Evolutionary conservation across 2,797 vertebrate species (phyloP).

Genomic region (Cuculus canorus): DNA sequence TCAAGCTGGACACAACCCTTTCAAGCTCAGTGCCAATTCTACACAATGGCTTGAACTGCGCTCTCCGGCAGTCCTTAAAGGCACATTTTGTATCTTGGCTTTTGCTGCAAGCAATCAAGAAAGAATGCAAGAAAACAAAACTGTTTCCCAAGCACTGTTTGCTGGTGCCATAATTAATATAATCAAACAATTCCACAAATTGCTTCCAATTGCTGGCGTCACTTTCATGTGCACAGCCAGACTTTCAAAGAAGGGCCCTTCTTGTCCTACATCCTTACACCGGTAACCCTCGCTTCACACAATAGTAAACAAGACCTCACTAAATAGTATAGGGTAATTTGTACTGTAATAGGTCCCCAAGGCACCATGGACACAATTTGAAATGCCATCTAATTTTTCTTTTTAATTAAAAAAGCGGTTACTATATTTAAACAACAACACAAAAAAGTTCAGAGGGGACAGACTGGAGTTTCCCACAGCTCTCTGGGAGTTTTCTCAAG

Average conservation of each 20-base stretch:
- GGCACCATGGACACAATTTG: constrained; percentile 73
- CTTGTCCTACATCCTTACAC: constrained; percentile 60
- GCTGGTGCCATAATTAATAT: constrained; percentile 79
- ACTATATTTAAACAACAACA: constrained; percentile 66
- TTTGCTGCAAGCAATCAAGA: constrained; percentile 79
- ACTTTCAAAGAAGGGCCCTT: constrained; percentile 73
- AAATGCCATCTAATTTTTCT: constrained; percentile 72
- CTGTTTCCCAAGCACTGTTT: constrained; percentile 81
- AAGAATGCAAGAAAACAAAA: constrained; percentile 83
- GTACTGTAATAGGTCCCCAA: constrained; percentile 73
- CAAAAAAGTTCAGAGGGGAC: constrained; percentile 64
- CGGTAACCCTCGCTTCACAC: constrained; percentile 64
- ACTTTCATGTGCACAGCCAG: constrained; percentile 82
- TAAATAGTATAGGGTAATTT: constrained; percentile 73
- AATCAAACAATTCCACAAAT: constrained; percentile 84
- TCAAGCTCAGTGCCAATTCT: constrained; percentile 65
- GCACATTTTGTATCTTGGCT: constrained; percentile 77
- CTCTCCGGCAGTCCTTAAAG: constrained; percentile 69
- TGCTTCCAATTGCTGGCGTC: constrained; percentile 82
- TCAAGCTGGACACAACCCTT: constrained; percentile 66
- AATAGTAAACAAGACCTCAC: constrained; percentile 74
- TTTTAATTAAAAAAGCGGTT: constrained; percentile 71
- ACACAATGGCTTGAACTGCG: constrained; percentile 71
- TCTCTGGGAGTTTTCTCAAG: constrained; percentile 59
- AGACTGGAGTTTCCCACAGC: constrained; percentile 67